A percentile compares a stretch with the other conserved stretches of the same genome.
Conservation (phyloP, 2,113 vertebrate genomes). For the Terrapene triunguis region DNA sequence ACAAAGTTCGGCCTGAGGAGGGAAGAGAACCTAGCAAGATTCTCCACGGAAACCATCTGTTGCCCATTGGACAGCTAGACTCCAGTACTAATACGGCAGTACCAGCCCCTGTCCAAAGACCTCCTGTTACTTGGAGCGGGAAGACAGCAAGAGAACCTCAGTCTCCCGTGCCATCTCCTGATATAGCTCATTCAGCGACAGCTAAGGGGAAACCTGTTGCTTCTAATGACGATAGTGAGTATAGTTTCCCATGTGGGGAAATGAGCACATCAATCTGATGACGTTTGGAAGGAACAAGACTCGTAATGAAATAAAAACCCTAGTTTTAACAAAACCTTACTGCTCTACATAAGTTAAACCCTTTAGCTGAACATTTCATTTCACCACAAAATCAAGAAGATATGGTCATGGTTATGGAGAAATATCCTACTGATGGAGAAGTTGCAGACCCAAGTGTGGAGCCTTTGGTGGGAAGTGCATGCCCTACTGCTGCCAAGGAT, state of each 20-base stretch:
- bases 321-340: background rate
- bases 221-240: no score
- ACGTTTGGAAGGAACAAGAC: background rate
- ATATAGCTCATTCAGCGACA: no score
- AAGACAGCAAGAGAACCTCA: no score
- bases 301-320: background rate
- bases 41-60: background rate
- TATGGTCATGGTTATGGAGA: background rate
- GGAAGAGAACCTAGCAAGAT: background rate
- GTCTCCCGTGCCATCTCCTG: no score
- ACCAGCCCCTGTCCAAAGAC: background rate
- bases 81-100: background rate
- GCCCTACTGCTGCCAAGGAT: background rate
- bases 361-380: background rate
- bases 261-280: background rate
- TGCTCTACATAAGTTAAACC: background rate
- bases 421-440: background rate
- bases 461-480: background rate
- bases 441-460: background rate
- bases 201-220: no score
- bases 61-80: background rate
- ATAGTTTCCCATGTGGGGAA: background rate
- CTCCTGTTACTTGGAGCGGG: no score
- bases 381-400: background rate
- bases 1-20: background rate